Conservation (phyloP, 2,113 vertebrate genomes). For the Hemichromis elongatus region DNA sequence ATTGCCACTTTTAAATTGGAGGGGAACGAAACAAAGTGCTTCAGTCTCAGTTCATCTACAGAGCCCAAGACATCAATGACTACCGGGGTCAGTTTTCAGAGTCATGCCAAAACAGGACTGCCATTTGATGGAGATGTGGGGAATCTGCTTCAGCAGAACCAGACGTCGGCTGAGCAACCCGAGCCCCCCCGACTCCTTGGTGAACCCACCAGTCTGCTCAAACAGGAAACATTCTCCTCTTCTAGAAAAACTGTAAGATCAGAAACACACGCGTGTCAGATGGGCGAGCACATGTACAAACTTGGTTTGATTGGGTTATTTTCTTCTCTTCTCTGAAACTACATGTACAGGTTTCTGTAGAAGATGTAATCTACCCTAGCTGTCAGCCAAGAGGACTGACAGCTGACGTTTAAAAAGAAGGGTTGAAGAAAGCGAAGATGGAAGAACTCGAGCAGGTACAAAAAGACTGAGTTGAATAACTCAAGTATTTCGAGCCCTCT, state of each 20-base stretch:
- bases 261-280: slow-evolving; percentile 61
- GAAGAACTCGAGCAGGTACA: neutral
- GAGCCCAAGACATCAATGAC: slow-evolving; percentile 39
- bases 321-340: slow-evolving; percentile 5
- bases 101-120: slow-evolving; percentile 58
- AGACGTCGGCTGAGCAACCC: slow-evolving; percentile 61
- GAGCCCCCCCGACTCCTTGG: slow-evolving; percentile 57
- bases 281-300: slow-evolving; percentile 48
- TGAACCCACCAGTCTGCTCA: slow-evolving; percentile 64
- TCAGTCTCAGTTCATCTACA: neutral
- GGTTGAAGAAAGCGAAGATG: neutral
- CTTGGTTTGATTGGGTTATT: slow-evolving; percentile 45
- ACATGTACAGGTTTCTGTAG: slow-evolving; percentile 19
- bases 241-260: slow-evolving; percentile 48
- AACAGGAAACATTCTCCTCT: slow-evolving; percentile 62
- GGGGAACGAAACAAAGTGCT: neutral
- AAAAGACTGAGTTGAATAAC: neutral
- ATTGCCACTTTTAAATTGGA: neutral
- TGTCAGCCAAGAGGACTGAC: slow-evolving; percentile 3
- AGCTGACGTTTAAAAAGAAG: neutral
- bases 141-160: slow-evolving; percentile 69
- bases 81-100: slow-evolving; percentile 65
- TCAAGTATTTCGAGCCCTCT: neutral
- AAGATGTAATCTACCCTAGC: slow-evolving; percentile 4
- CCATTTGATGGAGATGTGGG: slow-evolving; percentile 63